A percentile compares a stretch with the other conserved stretches of the same genome.
phyloP scores from a whole-genome alignment of 2,888 invertebrate genomes.

The Synanthedon andrenaeformis region DNA sequence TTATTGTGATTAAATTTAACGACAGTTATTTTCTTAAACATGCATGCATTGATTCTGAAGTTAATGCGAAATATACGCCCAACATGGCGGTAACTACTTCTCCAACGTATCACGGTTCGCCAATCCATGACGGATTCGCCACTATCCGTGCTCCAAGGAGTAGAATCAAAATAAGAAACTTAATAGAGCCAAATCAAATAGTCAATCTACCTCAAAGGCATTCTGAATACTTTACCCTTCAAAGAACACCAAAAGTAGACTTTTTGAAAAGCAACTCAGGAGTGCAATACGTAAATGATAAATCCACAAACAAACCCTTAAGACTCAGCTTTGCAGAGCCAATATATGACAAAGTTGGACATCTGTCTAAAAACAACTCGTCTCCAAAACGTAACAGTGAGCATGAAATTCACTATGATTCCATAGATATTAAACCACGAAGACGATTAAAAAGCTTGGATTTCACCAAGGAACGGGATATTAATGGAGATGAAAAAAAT shows the following conservation, averaged over 20 bases:
- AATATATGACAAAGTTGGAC: conserved; percentile 60
- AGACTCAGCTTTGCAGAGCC: conserved; percentile 58
- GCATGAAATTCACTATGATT: conserved; percentile 59
- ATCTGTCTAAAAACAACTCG: conserved; percentile 49
- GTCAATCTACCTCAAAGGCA: conserved; percentile 60
- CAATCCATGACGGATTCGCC: conserved; percentile 88
- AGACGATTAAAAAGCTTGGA: conserved; percentile 59
- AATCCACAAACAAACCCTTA: conserved; percentile 31
- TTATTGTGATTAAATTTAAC: background rate
- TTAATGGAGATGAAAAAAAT: conserved; percentile 40
- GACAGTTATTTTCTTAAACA: background rate
- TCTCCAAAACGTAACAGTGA: conserved; percentile 45
- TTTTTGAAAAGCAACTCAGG: conserved; percentile 52
- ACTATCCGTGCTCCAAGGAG: conserved; percentile 79
- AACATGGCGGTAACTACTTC: conserved; percentile 60
- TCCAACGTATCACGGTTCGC: conserved; percentile 60
- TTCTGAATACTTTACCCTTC: conserved; percentile 64
- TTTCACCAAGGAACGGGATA: conserved; percentile 37
- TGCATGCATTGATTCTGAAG: background rate
- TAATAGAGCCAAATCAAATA: conserved; percentile 53
- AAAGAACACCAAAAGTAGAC: conserved; percentile 51
- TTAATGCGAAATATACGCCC: background rate
- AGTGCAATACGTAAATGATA: conserved; percentile 43
- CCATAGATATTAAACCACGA: conserved; percentile 61
- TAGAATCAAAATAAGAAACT: conserved; percentile 58